Percentiles rank a stretch among this genome's conserved stretches.
Conservation (phyloP, 2,797 vertebrate species). For the Anomalospiza imberbis region DNA sequence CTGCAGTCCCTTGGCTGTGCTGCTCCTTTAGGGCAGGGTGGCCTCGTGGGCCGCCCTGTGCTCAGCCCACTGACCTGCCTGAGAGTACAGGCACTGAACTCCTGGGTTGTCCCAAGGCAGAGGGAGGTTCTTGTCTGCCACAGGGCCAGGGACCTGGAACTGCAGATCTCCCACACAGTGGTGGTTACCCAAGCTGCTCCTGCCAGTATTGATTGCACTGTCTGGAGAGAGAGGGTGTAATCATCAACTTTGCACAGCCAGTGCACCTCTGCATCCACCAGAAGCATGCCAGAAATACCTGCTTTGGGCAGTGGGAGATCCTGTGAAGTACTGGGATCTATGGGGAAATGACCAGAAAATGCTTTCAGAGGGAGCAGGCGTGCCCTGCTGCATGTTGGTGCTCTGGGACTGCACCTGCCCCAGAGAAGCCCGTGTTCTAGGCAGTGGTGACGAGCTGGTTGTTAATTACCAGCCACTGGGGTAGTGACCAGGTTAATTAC, state of each 20-base stretch:
- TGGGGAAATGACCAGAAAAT: not conserved
- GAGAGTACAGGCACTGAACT: not conserved
- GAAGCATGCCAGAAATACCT: not conserved
- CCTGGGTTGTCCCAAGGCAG: not conserved
- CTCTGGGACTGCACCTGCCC: not conserved
- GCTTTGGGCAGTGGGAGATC: not conserved
- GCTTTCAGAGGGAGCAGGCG: not conserved
- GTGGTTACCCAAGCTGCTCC: not conserved
- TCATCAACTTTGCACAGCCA: not conserved
- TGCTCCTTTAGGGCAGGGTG: not conserved
- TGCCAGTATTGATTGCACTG: not conserved
- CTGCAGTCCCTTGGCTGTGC: not conserved
- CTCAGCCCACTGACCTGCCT: not conserved
- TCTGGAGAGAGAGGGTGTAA: not conserved
- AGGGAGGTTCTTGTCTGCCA: not conserved
- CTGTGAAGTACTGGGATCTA: not conserved
- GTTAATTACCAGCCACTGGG: not conserved
- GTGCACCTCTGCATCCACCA: not conserved
- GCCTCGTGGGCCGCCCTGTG: not conserved
- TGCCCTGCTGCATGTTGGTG: not conserved
- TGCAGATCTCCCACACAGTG: not conserved
- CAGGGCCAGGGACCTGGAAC: not conserved
- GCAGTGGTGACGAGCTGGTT: rapidly evolving
- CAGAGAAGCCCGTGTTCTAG: not conserved
- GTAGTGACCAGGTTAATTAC: not conserved